Conservation (phyloP, 2,888 invertebrate species). For the Hypomecis atomaria region DNA sequence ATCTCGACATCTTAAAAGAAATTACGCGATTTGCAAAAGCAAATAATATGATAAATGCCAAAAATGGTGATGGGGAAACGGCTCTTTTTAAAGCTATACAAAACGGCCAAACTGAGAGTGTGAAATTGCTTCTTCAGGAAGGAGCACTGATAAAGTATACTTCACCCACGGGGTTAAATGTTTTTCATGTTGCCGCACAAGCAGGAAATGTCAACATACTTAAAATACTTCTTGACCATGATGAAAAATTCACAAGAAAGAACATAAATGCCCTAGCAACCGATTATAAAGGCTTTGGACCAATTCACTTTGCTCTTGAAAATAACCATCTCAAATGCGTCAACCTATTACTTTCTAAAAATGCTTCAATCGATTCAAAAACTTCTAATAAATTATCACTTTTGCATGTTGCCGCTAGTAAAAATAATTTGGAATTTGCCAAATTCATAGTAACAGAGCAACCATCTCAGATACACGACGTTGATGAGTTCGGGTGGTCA, state of each 20-base stretch:
- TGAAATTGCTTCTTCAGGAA: slow-evolving; percentile 52
- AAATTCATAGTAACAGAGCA: slow-evolving; percentile 23
- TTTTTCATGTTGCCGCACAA: slow-evolving; percentile 75
- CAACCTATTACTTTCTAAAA: slow-evolving; percentile 29
- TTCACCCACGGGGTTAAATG: slow-evolving; percentile 62
- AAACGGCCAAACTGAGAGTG: slow-evolving; percentile 52
- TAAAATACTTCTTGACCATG: slow-evolving; percentile 64
- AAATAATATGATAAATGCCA: slow-evolving; percentile 40
- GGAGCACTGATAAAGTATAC: slow-evolving; percentile 49
- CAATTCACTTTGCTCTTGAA: slow-evolving; percentile 68
- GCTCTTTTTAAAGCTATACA: slow-evolving; percentile 57
- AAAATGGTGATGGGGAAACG: slow-evolving; percentile 48
- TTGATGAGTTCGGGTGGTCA: slow-evolving; percentile 48
- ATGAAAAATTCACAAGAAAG: slow-evolving; percentile 50
- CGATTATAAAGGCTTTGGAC: slow-evolving; percentile 52
- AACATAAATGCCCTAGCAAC: slow-evolving; percentile 41
- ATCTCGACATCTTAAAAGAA: slow-evolving; percentile 61
- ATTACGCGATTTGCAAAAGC: slow-evolving; percentile 50
- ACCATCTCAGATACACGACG: slow-evolving; percentile 44
- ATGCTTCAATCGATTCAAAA: slow-evolving; percentile 28
- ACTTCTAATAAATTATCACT: slow-evolving; percentile 21
- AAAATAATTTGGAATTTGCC: slow-evolving; percentile 29
- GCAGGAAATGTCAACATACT: slow-evolving; percentile 71
- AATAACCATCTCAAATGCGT: slow-evolving; percentile 55
- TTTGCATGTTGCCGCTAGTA: slow-evolving; percentile 32